phyloP scores from a whole-genome alignment of 2,888 invertebrate genomes.

The Acrocyrtus sp. region DNA sequence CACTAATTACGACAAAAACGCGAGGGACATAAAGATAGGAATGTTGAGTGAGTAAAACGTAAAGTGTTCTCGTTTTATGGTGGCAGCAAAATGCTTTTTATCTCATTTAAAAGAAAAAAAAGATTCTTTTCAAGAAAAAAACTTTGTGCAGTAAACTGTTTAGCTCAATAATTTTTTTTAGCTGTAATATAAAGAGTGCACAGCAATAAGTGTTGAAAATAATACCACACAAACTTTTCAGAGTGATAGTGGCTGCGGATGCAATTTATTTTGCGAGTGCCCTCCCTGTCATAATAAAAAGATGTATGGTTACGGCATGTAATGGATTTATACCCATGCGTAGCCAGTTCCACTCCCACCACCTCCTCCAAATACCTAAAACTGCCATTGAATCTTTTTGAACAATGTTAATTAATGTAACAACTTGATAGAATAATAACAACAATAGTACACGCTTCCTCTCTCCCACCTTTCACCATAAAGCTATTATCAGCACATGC shows the following conservation, averaged over 20 bases:
- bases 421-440: slow-evolving; percentile 3
- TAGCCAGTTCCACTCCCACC: no score
- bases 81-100: not conserved
- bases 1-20: slow-evolving; percentile 41
- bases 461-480: slow-evolving; percentile 1
- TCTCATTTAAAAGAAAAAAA: not conserved
- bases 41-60: not conserved
- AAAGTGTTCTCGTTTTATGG: not conserved
- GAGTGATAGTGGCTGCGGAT: no score
- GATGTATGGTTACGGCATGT: no score
- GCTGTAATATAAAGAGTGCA: not conserved
- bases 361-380: no score
- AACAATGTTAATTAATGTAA: slow-evolving; percentile 1
- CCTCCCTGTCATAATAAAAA: no score
- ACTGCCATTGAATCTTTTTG: not conserved
- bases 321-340: no score
- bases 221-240: not conserved
- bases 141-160: slow-evolving; percentile 27
- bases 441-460: slow-evolving; percentile 10
- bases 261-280: no score
- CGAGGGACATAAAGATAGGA: not conserved
- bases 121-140: not conserved
- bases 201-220: not conserved
- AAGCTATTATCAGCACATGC: slow-evolving; percentile 18
- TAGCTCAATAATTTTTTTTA: not conserved